Evolutionary conservation across 2,888 invertebrate genomes (phyloP).

Genomic region (Lutraria lutraria): DNA sequence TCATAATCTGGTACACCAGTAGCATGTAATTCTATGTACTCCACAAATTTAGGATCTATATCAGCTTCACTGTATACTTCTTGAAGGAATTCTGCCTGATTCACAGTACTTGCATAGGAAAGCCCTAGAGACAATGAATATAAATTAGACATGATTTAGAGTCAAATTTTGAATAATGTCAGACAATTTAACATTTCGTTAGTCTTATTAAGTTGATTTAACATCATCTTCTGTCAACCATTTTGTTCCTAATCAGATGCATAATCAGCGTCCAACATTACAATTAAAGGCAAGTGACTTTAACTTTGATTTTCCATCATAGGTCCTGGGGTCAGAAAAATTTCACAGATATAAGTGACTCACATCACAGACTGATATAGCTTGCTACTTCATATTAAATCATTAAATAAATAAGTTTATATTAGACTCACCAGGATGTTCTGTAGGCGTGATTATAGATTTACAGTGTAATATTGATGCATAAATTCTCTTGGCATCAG

Average conservation of each 20-base stretch:
- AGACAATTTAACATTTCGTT: no score
- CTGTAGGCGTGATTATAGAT: slow-evolving; percentile 82
- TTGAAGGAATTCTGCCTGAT: slow-evolving; percentile 90
- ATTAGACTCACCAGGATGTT: neutral
- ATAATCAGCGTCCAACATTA: no score
- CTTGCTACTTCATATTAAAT: no score
- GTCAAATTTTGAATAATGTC: no score
- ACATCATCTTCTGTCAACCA: no score
- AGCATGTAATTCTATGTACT: slow-evolving; percentile 98
- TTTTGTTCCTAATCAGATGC: no score
- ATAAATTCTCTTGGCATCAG: slow-evolving; percentile 93
- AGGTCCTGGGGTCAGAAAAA: no score
- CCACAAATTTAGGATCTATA: slow-evolving; percentile 93
- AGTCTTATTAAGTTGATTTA: no score
- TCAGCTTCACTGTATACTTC: slow-evolving; percentile 95
- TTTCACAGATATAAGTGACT: no score
- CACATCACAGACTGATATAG: no score
- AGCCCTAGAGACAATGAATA: slow-evolving; percentile 14
- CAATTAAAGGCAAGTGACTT: no score
- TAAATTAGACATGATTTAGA: neutral
- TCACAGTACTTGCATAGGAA: slow-evolving; percentile 88
- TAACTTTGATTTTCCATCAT: no score
- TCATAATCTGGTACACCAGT: slow-evolving; percentile 98
- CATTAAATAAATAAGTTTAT: neutral
- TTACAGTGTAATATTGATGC: slow-evolving; percentile 95